Evolutionary conservation across 92 coral and sea anemone genomes (phyloP), one percentile per base, ranked within the genome.

Genomic region (Bergia puertoricense): DNA sequence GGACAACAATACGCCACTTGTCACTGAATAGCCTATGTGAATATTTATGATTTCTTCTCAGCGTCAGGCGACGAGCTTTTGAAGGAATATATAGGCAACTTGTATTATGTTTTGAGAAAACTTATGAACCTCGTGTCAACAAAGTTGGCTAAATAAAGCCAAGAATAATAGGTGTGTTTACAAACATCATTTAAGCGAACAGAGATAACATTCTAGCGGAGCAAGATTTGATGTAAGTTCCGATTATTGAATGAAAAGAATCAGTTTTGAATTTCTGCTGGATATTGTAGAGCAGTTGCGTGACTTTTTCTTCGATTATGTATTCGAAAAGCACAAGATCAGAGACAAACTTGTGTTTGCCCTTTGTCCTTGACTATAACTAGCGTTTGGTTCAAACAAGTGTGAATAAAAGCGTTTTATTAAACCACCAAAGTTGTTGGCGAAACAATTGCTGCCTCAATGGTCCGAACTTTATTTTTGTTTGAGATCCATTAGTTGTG

Each of bases 71-170:
- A 30, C 77, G 43, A 69, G 66, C 59, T 82, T 82, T 66, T 67
- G n/a, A 69, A 37, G 43, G 57, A 23, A 82, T 30, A 67, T 22
- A 69, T 2, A 30, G 67, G 65, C 77, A 84, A 39, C 78, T 45
- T 50, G 62, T 39, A 84, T 46, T 84, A 48, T 84, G 79, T 84
- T 84, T 84, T 84, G 79, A 84, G 46, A 84, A 84, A 84, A 68
- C 57, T 42, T 76, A 68, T 83, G 77, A 83, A 68, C 56, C 56
- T 80, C 42, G 87, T 71, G 66, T 84, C 78, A 69, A 68, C 40
- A 71, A 84, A 16, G 7, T 69, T 67, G 77, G 56, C 30, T 84
- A 84, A 84, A 84, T 71, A 84, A 2, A 46, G 79, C 44, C 13
- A 11, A 30, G 67, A 84, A 84, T 84, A 84, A 84, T 84, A 71